Evolutionary conservation across 2,113 vertebrate genomes (phyloP).

Genomic region (Leucopsar rothschildi): DNA sequence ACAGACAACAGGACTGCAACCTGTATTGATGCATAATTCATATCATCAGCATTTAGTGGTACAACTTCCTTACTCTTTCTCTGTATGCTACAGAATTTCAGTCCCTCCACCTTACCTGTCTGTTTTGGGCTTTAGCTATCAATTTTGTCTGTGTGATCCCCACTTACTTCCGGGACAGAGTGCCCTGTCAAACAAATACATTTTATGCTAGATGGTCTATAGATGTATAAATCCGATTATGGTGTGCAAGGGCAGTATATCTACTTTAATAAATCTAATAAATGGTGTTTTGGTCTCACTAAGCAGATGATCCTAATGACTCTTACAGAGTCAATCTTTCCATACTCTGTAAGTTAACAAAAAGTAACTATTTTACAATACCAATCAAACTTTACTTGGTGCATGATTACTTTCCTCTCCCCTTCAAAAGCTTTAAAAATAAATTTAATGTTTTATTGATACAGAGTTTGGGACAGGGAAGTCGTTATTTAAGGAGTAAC

Average conservation of each 20-base stretch:
- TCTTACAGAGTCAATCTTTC: not conserved
- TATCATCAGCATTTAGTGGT: not conserved
- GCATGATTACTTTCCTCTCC: not conserved
- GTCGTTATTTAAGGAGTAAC: not conserved
- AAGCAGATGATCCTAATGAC: not conserved
- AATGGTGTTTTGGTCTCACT: not conserved
- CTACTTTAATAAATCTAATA: not conserved
- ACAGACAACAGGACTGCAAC: not conserved
- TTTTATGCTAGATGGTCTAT: not conserved
- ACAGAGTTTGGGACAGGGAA: rapidly evolving
- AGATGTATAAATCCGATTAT: not conserved
- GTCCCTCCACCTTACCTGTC: not conserved
- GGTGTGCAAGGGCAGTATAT: not conserved
- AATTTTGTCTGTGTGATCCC: not conserved
- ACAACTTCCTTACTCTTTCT: not conserved
- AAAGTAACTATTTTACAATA: not conserved
- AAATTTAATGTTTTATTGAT: not conserved
- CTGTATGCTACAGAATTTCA: not conserved
- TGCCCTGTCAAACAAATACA: not conserved
- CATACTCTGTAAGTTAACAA: not conserved
- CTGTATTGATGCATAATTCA: not conserved
- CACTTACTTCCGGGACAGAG: not conserved
- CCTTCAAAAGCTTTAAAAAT: not conserved
- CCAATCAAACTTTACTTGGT: not conserved
- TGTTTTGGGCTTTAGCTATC: not conserved